These are phyloP conservation scores for Parelbella ahira DNA, from an alignment of 2,888 invertebrate genomes.

Conservation along the genomic window DNA sequence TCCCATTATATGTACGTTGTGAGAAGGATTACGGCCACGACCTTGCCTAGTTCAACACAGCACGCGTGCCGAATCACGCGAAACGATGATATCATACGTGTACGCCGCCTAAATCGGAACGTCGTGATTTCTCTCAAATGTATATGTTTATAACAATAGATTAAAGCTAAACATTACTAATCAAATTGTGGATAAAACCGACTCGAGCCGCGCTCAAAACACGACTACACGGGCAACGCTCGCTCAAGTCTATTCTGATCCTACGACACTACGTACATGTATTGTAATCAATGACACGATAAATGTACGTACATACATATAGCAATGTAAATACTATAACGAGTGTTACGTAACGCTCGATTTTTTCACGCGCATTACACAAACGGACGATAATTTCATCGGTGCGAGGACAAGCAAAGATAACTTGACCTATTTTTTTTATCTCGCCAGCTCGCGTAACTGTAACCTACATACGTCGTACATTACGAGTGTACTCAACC, in stretches of 20 bases:
- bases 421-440: constrained; percentile 81
- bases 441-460: constrained; percentile 65
- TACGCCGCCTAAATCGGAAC: constrained; percentile 9
- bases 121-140: constrained; percentile 16
- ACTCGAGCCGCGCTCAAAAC: background rate
- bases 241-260: constrained; percentile 3
- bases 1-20: constrained; percentile 32
- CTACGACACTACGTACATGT: no score
- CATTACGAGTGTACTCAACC: constrained; percentile 54
- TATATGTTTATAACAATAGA: background rate
- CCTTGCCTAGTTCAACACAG: constrained; percentile 6
- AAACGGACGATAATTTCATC: constrained; percentile 66
- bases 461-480: constrained; percentile 66
- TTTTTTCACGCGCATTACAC: constrained; percentile 67
- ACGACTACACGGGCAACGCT: background rate
- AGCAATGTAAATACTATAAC: constrained; percentile 28
- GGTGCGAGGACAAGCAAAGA: constrained; percentile 75
- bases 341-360: constrained; percentile 54
- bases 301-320: no score
- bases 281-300: constrained; percentile 29
- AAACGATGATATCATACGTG: constrained; percentile 15
- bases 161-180: background rate
- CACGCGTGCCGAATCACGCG: constrained; percentile 25
- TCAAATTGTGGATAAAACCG: constrained; percentile 1
- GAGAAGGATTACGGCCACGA: constrained; percentile 28